phyloP scores from a whole-genome alignment of 2,113 vertebrate species.

The Sitta europaea region DNA sequence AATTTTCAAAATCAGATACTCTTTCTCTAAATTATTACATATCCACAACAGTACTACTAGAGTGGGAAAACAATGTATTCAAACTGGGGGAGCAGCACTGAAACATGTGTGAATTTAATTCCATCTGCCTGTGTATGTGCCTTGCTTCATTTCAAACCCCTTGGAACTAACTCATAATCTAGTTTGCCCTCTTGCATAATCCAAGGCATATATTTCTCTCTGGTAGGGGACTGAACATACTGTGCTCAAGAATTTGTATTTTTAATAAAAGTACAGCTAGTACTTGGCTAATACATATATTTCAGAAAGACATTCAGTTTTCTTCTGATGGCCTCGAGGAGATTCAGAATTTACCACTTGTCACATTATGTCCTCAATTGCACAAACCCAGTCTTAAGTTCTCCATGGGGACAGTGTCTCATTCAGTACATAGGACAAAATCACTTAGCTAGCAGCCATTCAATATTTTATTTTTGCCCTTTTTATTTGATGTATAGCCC shows the following conservation, averaged over 20 bases:
- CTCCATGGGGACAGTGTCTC: background rate
- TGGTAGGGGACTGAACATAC: background rate
- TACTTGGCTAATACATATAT: background rate
- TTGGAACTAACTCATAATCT: background rate
- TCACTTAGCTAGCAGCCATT: background rate
- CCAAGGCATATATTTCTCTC: background rate
- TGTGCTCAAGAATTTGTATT: conserved; percentile 3
- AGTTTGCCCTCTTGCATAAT: background rate
- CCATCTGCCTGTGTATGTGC: background rate
- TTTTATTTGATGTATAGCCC: conserved; percentile 18
- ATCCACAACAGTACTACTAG: background rate
- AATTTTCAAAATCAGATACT: background rate
- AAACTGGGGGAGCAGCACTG: background rate
- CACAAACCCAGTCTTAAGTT: background rate
- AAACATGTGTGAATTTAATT: background rate
- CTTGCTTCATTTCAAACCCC: background rate
- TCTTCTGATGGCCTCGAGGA: background rate
- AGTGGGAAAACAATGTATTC: background rate
- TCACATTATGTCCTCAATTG: background rate
- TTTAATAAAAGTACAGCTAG: background rate
- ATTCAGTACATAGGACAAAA: background rate
- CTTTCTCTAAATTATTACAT: background rate
- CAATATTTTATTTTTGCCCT: conserved; percentile 22
- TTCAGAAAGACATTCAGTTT: background rate
- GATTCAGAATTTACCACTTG: background rate